Evolutionary conservation across 2,888 invertebrate genomes (phyloP), one percentile per base, ranked within the genome.

Genomic region (Hipparchia sbordonii): DNA sequence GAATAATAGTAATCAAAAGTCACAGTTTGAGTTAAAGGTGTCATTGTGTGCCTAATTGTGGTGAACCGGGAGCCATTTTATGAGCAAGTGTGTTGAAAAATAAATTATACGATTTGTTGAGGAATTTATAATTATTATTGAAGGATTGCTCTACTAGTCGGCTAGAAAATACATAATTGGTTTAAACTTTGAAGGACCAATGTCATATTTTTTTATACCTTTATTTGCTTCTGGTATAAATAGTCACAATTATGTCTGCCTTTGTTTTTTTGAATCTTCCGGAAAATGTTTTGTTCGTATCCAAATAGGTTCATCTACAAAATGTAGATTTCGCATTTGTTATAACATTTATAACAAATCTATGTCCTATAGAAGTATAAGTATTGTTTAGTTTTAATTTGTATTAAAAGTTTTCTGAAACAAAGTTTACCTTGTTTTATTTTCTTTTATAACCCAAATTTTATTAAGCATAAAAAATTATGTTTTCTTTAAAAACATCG

Each of bases 271-370:
- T 52, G 51, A 51, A 5, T 51, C 10, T 33, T 52, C 23, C 46
- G 45, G 51, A 63, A 46, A 23, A 51, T 33, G 33, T 52, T 33
- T 65, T 51, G 52, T 12, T 65, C 51, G 9, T 12, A 13, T 65
- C 10, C 12, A 65, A 33, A 33, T 52, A 51, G 13, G 23, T 63
- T 33, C 52, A 65, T 33, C 65, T 65, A 65, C 52, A 56, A 67
- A 66, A 57, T 33, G 39, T 52, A 60, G 39, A 54, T 46, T 52
- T 71, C 59, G 71, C 79, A 74, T 84, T 88, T 91, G 91, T 89
- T 90, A 89, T 91, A 92, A 89, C 88, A 91, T 92, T 91, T 92
- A 92, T 90, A 87, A 87, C 89, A 89, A 82, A 82, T 76, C 71
- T 76, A 77, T 79, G 81, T 75, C 74, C 78, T 75, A 79, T 78